Conservation (phyloP, 1,140 invertebrate species). For the Vollenhovia emeryi region DNA sequence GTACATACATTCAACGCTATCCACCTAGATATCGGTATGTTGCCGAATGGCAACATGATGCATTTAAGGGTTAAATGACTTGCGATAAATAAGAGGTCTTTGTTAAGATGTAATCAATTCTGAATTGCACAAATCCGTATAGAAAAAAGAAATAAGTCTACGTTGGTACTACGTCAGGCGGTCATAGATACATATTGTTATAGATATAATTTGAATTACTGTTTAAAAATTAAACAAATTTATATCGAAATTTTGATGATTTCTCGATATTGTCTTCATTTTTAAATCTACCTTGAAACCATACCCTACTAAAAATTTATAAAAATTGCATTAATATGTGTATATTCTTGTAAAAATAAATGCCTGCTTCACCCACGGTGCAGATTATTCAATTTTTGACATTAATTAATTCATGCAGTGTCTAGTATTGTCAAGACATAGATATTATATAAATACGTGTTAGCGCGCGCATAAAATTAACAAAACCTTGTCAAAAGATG, state of each 20-base stretch:
- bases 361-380: not conserved
- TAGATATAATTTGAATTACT: not conserved
- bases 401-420: not conserved
- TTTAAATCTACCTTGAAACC: not conserved
- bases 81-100: not conserved
- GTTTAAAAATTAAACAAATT: not conserved
- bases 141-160: not conserved
- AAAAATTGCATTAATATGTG: not conserved
- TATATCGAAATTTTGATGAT: not conserved
- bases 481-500: not conserved
- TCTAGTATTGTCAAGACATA: not conserved
- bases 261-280: not conserved
- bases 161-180: not conserved
- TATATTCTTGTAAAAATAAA: not conserved
- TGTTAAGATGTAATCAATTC: not conserved
- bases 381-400: not conserved
- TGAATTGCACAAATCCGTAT: not conserved
- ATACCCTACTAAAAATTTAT: not conserved
- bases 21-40: no score
- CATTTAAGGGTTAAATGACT: no score
- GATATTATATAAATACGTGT: not conserved
- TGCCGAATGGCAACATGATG: no score
- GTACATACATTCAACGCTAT: no score
- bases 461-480: not conserved
- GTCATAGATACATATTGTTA: not conserved